Conservation (phyloP, 2,888 invertebrate species). For the Rugalucina vietnamica region DNA sequence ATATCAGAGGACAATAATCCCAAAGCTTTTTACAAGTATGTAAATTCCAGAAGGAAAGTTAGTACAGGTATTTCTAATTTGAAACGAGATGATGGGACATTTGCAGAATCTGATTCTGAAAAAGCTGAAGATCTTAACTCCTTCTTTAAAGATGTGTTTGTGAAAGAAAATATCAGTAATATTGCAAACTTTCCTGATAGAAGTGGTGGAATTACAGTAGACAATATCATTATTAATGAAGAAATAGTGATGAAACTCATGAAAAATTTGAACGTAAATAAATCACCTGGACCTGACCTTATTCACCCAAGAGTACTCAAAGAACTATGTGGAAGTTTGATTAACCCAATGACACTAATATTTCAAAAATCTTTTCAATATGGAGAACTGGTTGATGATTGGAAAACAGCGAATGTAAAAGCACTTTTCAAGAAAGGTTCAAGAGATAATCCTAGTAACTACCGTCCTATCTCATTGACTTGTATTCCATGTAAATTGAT, state of each 20-base stretch:
- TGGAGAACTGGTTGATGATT: constrained; percentile 17
- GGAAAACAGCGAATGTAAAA: constrained; percentile 31
- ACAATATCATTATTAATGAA: background rate
- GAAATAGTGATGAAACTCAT: background rate
- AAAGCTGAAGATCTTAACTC: constrained; percentile 17
- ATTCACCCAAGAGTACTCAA: constrained; percentile 17
- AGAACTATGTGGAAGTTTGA: background rate
- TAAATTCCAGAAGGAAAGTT: background rate
- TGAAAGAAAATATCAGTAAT: background rate
- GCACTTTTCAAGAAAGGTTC: constrained; percentile 23
- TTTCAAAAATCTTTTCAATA: constrained; percentile 18
- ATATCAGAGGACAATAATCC: constrained; percentile 9
- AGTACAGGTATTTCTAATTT: constrained; percentile 6
- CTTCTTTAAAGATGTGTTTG: constrained; percentile 21
- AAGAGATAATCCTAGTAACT: constrained; percentile 21
- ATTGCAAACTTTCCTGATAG: background rate
- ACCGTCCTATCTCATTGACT: constrained; percentile 30
- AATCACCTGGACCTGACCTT: constrained; percentile 16
- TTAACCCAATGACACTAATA: constrained; percentile 2
- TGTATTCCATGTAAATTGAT: constrained; percentile 37
- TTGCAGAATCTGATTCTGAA: constrained; percentile 7
- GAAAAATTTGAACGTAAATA: background rate
- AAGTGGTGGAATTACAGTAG: background rate
- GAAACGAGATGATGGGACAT: background rate
- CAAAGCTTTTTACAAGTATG: constrained; percentile 26